phyloP scores from a whole-genome alignment of 1,140 invertebrate species.

The Trachelipus rathkii region DNA sequence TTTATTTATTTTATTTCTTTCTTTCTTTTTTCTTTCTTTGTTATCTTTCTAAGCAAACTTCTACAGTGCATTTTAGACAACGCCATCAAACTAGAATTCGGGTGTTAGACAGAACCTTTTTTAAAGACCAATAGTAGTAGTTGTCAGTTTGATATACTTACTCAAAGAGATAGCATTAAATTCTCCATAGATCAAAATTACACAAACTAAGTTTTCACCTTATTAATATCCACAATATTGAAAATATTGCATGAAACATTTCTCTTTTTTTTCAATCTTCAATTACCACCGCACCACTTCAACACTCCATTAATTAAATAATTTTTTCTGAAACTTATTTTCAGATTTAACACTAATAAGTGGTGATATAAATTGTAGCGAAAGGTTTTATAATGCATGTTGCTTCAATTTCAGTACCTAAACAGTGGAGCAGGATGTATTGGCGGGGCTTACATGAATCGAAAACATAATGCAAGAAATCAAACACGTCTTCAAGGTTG shows the following conservation, averaged over 20 bases:
- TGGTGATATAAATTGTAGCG: neutral
- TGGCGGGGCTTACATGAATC: constrained; percentile 56
- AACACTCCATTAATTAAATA: neutral
- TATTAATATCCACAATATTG: neutral
- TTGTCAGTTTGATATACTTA: no score
- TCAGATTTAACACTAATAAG: neutral
- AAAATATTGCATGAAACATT: neutral
- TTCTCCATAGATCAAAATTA: no score
- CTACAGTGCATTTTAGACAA: neutral
- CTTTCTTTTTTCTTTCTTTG: neutral
- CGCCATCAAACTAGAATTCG: no score
- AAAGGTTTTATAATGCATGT: neutral
- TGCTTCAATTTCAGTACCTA: constrained; percentile 54
- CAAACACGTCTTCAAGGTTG: constrained; percentile 50
- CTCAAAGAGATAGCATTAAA: no score
- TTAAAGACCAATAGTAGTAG: no score
- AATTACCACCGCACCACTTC: neutral
- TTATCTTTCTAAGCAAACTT: no score
- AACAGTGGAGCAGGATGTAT: constrained; percentile 59
- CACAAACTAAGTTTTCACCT: no score
- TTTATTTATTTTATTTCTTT: neutral
- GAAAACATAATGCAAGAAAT: constrained; percentile 48
- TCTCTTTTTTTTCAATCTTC: neutral
- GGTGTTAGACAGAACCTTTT: no score
- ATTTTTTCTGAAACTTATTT: neutral